Percentiles rank a stretch among this genome's conserved stretches.
These are phyloP conservation scores for Cephus spinipes DNA, from an alignment of 2,888 invertebrate genomes.

Conservation along the genomic window DNA sequence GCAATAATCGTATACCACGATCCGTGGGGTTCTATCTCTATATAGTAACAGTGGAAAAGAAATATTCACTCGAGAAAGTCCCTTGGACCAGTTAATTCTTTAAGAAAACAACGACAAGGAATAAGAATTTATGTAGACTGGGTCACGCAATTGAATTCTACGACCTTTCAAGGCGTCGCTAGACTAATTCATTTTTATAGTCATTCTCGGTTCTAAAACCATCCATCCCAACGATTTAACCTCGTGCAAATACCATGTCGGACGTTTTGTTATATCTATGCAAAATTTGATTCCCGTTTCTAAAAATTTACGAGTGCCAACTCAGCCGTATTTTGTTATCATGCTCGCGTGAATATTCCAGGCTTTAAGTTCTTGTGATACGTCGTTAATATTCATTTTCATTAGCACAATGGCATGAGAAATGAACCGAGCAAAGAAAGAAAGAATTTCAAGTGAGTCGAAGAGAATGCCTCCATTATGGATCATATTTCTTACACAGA, in stretches of 20 bases:
- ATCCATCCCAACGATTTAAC: not conserved
- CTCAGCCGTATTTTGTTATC: not conserved
- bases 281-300: not conserved
- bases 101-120: not conserved
- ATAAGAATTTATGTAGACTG: not conserved
- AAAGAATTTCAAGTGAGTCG: slow-evolving; percentile 27
- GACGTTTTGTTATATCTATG: not conserved
- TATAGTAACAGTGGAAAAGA: not conserved
- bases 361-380: not conserved
- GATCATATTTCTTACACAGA: not conserved
- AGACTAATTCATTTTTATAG: not conserved
- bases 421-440: slow-evolving; percentile 18
- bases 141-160: not conserved
- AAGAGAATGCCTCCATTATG: not conserved
- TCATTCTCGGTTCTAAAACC: not conserved
- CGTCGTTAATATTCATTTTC: not conserved
- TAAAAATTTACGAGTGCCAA: not conserved
- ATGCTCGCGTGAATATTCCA: not conserved
- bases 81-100: not conserved
- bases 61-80: not conserved
- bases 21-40: not conserved
- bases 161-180: not conserved
- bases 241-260: not conserved
- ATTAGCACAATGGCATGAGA: slow-evolving; percentile 7
- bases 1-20: not conserved